Evolutionary conservation across 2,797 vertebrate species (phyloP), one percentile per base, ranked within the genome.

Genomic region (Rachycentron canadum): DNA sequence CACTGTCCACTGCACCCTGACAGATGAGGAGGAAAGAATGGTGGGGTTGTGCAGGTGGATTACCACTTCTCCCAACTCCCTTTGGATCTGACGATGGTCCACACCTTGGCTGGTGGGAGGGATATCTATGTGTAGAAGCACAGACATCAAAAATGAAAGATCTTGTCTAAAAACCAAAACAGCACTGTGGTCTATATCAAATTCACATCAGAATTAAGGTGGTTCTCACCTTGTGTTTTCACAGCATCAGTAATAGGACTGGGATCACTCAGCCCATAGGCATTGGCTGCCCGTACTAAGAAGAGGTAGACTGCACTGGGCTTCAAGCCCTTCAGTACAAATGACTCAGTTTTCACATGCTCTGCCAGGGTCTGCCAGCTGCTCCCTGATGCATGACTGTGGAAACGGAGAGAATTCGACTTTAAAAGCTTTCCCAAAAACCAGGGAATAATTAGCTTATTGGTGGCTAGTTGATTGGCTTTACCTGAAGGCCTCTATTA

Each of bases 331-430:
- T 97, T 99, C 82, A 98, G 89, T 56, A 97, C 93, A 86, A 96
- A 98, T 64, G 94, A 96, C 93, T 99, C 97, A 0, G 94, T 97
- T 95, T 96, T 98, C 93, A 99, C 97, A 77, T 98, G 97, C 86
- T 99, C 98, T 21, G 97, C 97, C 86, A 99, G 95, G 0, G 98
- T 99, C 94, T 98, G 97, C 98, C 98, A 99, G 93, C 96, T 99
- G 95, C 98, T 99, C 30, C 98, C 98, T 69, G 97, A 97, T 40
- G 97, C 96, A 76, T 99, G 97, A 92, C 98, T 99, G 86, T 36
- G 49, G 63, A 82, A 47, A 76, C 52, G 79, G 17, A 82, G 30
- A 45, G 1, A 63, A 67, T 69, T 40, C 21, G 47, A 4, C 5
- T 68, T 36, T 50, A 36, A 83, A 52, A 60, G 19, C 16, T 59